Conservation (phyloP, 2,888 invertebrate genomes). For the Entomobrya proxima region DNA sequence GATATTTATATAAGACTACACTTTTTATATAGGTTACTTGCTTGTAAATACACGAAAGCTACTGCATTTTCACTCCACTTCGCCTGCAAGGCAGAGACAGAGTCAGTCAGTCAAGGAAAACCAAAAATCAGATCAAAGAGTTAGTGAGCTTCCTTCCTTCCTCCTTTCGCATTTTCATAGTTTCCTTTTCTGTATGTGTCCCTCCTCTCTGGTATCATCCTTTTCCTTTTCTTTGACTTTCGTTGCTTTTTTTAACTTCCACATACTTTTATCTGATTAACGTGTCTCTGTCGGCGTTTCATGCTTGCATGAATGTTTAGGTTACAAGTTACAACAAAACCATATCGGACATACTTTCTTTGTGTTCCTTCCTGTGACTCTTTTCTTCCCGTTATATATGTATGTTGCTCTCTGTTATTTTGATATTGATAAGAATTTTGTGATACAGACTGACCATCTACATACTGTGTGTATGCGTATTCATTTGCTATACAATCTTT, state of each 20-base stretch:
- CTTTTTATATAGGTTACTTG: not conserved
- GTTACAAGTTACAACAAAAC: slow-evolving; percentile 13
- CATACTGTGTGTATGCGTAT: not conserved
- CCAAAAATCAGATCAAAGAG: slow-evolving; percentile 64
- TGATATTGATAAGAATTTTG: too few species aligned
- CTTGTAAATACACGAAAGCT: too few species aligned
- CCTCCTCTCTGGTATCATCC: not conserved
- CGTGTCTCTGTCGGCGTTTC: slow-evolving; percentile 65
- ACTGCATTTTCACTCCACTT: not conserved
- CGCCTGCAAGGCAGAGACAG: not conserved
- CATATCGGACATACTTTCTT: slow-evolving; percentile 8
- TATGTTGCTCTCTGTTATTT: not conserved
- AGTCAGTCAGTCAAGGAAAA: slow-evolving; percentile 53
- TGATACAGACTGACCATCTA: not conserved
- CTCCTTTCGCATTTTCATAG: slow-evolving; percentile 20
- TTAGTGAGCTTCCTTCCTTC: slow-evolving; percentile 64
- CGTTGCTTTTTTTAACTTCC: slow-evolving; percentile 31
- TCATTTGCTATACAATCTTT: not conserved
- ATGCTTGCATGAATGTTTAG: slow-evolving; percentile 56
- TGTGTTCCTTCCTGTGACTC: not conserved
- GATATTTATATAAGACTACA: too few species aligned
- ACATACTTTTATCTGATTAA: slow-evolving; percentile 62
- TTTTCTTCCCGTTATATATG: not conserved
- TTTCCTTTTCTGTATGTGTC: not conserved
- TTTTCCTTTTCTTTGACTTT: not conserved